phyloP scores from a whole-genome alignment of 2,797 vertebrate species.

The Apogon talboti region DNA sequence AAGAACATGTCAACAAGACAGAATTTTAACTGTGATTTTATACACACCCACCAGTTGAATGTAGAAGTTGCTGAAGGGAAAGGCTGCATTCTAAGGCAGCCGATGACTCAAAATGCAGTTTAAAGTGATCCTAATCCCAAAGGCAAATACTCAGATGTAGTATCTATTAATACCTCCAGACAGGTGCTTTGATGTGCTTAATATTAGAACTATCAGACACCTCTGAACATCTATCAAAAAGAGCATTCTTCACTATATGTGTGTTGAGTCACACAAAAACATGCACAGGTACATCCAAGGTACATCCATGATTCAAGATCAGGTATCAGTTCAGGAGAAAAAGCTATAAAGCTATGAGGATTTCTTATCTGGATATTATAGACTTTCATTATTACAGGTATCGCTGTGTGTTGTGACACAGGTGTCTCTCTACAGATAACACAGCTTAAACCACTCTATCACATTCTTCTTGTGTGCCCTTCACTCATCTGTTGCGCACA shows the following conservation, averaged over 20 bases:
- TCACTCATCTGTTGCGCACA: constrained; percentile 26
- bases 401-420: constrained; percentile 38
- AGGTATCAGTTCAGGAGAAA: constrained; percentile 20
- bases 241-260: background rate
- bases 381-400: constrained; percentile 49
- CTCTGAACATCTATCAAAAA: background rate
- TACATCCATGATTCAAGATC: constrained; percentile 10
- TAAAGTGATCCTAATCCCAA: background rate
- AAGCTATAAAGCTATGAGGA: constrained; percentile 31
- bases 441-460: constrained; percentile 36
- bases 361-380: constrained; percentile 37
- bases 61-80: background rate
- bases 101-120: background rate
- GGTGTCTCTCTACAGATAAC: constrained; percentile 41
- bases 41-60: constrained; percentile 34
- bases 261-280: constrained; percentile 1
- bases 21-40: constrained; percentile 39
- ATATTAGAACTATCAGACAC: background rate
- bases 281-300: too few species aligned
- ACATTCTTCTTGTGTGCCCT: constrained; percentile 38
- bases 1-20: constrained; percentile 46
- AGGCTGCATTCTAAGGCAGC: background rate
- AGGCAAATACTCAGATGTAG: background rate
- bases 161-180: background rate
- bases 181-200: background rate